Base-by-base conservation (phyloP, 2,888 invertebrate species). In the Chrysolina americana region DNA sequence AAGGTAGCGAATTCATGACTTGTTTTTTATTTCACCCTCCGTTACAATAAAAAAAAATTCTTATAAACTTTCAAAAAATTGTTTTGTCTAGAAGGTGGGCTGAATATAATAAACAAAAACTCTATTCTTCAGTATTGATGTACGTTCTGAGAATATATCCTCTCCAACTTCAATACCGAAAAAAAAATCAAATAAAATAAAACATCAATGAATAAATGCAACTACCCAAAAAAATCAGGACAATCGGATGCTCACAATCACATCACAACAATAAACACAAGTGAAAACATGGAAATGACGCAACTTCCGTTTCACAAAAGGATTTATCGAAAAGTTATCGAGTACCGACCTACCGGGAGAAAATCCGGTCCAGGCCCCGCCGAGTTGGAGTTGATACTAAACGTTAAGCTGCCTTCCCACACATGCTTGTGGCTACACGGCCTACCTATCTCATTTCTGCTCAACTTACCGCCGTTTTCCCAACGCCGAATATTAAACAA, bases 401-500 rank as follows among this genome's bases (percentile, higher is more conserved):
- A 41, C 68, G 53, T 48, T 21, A 76, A 79, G 72, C 75, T 17
- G 44, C 75, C 78, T 78, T 78, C 81, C 81, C 80, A 81, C 80
- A 80, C 81, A 77, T 75, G 73, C 76, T 59, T 8, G 6, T 8
- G n/a, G 36, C 36, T 36, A 6, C 28, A 13, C 72, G 78, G 80
- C 78, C 80, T 79, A 81, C 81, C 81, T 81, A 78, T 78, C 76
- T 78, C 74, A 75, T 77, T 78, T 78, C 76, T 78, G 76, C 76
- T 74, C 77, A 78, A 77, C 78, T 77, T 77, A 76, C 76, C 76
- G 72, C 70, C 75, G 72, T 73, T 78, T 78, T 72, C 72, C 71
- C 70, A 62, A 62, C 69, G 63, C 70, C 71, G 65, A 71, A 71
- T 70, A 70, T 71, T 47, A 44, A 65, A 65, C 65, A 71, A 50